Base-by-base conservation (phyloP, 2,888 invertebrate genomes). In the Chironomus riparius region DNA sequence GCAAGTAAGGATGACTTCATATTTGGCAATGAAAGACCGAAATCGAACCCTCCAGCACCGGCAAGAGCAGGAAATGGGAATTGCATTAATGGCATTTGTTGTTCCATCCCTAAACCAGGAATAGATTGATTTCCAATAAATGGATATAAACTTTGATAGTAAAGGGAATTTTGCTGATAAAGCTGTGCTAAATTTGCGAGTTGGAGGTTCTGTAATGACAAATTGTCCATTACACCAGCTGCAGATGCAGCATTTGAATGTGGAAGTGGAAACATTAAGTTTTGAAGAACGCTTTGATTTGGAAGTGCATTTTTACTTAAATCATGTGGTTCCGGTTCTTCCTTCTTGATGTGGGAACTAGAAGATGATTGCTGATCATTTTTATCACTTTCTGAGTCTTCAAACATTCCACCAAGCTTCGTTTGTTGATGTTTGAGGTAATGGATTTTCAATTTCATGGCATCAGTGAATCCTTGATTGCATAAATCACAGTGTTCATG, bases 401-500 rank as follows among this genome's bases (percentile, higher is more conserved):
- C 70, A 56, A 61, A 65, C n/a, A 47, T 13, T 13, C 76, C 77
- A 18, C 78, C 78, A 0, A 77, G 77, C 47, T 71, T 76, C 6
- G 78, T 77, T 15, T 77, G 65, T 48, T 79, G 74, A 77, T 80
- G 79, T 56, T 79, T 79, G 2, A 79, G 47, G 21, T 78, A 78
- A 77, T 79, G 79, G 7, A 78, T 77, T 76, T 78, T 79, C 48
- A 79, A 77, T 75, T 80, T 79, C 12, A 78, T 78, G 6, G 69
- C 76, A 62, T 80, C 80, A 0, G 78, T 77, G 65, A 80, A 80
- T 2, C 79, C 78, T 83, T 92, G 92, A 82, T 92, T 91, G 84
- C 93, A 93, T 70, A 90, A 88, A 80, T 90, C 89, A 83, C 93
- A 93, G 81, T 93, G 93, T 81, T 90, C 92, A 81, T 93, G 92